phyloP scores from a whole-genome alignment of 2,797 vertebrate species.

The Philypnodon macrostomus region DNA sequence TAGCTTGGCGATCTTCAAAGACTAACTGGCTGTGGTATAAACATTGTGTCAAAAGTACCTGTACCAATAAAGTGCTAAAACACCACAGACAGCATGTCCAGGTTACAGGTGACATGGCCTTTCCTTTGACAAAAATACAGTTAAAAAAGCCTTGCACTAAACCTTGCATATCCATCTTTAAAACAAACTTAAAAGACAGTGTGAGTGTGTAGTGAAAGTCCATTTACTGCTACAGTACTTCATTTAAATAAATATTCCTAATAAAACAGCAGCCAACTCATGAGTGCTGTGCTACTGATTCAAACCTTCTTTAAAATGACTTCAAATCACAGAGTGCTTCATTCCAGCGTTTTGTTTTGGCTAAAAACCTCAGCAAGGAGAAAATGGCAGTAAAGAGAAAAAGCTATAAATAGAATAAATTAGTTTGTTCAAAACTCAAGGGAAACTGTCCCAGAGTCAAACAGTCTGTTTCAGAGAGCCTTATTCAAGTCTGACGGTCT shows the following conservation, averaged over 20 bases:
- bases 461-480: slow-evolving; percentile 46
- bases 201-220: slow-evolving; percentile 31
- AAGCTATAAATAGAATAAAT: slow-evolving; percentile 99
- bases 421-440: slow-evolving; percentile 78
- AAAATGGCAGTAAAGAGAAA: slow-evolving; percentile 61
- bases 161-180: slow-evolving; percentile 6
- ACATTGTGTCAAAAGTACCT: slow-evolving; percentile 63
- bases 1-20: slow-evolving; percentile 49
- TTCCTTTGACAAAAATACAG: slow-evolving; percentile 27
- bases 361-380: slow-evolving; percentile 63
- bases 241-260: slow-evolving; percentile 70
- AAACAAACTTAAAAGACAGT: slow-evolving; percentile 33
- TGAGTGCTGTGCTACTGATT: slow-evolving; percentile 31
- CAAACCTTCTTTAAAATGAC: slow-evolving; percentile 47
- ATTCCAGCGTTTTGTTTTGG: slow-evolving; percentile 58
- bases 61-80: slow-evolving; percentile 88
- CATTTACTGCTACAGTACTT: slow-evolving; percentile 37
- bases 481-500: slow-evolving; percentile 32
- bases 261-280: slow-evolving; percentile 33
- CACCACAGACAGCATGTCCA: slow-evolving; percentile 63
- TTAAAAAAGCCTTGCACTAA: slow-evolving; percentile 32
- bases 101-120: slow-evolving; percentile 52
- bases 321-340: slow-evolving; percentile 62
- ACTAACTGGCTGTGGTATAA: slow-evolving; percentile 48
- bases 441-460: slow-evolving; percentile 61